These are phyloP conservation scores for Antheraea pernyi DNA, from an alignment of 1,140 invertebrate species.

Conservation along the genomic window DNA sequence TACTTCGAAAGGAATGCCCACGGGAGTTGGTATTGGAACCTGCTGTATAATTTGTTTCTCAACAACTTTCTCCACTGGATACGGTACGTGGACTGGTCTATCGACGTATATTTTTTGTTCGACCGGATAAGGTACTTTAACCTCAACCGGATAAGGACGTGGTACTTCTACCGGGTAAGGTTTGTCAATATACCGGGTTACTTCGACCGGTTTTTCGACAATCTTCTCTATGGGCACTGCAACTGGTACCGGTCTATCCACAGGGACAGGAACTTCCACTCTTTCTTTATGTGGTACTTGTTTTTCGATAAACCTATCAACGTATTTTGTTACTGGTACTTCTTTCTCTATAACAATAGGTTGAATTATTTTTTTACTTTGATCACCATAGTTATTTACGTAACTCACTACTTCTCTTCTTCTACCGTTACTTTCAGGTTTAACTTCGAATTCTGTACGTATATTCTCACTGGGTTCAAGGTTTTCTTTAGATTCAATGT, in stretches of 20 bases:
- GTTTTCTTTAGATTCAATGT: conserved; percentile 44
- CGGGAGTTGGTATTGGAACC: conserved; percentile 59
- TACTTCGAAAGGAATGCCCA: conserved; percentile 55
- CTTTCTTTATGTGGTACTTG: conserved; percentile 76
- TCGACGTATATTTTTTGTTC: conserved; percentile 77
- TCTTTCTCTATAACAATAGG: conserved; percentile 78
- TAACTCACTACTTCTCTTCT: conserved; percentile 38
- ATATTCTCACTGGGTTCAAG: conserved; percentile 53
- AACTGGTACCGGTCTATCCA: conserved; percentile 76
- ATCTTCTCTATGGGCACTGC: conserved; percentile 76
- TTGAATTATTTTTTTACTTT: conserved; percentile 52
- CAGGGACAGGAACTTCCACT: conserved; percentile 69
- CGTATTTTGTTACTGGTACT: conserved; percentile 74
- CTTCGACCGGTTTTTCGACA: conserved; percentile 76
- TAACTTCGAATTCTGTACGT: conserved; percentile 44
- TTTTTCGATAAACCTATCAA: conserved; percentile 80
- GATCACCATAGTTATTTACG: conserved; percentile 34
- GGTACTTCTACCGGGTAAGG: conserved; percentile 72
- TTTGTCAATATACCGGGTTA: conserved; percentile 74
- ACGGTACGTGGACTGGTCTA: conserved; percentile 79
- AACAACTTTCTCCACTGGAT: conserved; percentile 79
- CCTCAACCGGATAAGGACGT: conserved; percentile 75
- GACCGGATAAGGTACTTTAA: conserved; percentile 75
- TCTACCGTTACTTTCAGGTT: conserved; percentile 26
- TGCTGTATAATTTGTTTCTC: conserved; percentile 68